phyloP scores from a whole-genome alignment of 2,797 vertebrate species.

The Ataeniobius toweri region DNA sequence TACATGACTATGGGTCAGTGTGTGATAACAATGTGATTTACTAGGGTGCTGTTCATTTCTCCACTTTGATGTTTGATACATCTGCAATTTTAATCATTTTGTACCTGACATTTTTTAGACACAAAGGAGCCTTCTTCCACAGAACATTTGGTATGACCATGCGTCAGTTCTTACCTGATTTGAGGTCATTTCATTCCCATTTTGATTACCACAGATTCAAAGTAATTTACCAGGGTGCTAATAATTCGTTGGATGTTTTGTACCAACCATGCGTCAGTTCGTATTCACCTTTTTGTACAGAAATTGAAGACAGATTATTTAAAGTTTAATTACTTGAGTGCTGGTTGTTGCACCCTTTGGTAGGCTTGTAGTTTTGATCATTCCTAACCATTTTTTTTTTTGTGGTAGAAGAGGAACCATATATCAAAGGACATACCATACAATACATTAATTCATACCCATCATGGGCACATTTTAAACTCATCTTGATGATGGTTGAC shows the following conservation, averaged over 20 bases:
- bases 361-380: background rate
- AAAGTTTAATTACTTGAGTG: background rate
- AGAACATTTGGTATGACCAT: background rate
- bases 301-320: background rate
- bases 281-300: background rate
- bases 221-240: background rate
- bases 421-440: background rate
- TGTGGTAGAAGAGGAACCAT: background rate
- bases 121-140: background rate
- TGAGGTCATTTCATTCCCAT: background rate
- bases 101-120: background rate
- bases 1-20: no score
- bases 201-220: background rate
- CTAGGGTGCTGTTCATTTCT: background rate
- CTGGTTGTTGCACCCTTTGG: background rate
- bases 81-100: background rate
- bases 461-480: background rate
- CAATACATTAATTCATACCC: background rate
- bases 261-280: background rate
- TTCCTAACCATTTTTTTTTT: background rate
- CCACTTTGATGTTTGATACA: background rate
- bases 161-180: background rate
- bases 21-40: background rate
- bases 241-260: background rate
- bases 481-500: background rate